phyloP scores from a whole-genome alignment of 1,140 invertebrate genomes.

The Drosophila seguyi region DNA sequence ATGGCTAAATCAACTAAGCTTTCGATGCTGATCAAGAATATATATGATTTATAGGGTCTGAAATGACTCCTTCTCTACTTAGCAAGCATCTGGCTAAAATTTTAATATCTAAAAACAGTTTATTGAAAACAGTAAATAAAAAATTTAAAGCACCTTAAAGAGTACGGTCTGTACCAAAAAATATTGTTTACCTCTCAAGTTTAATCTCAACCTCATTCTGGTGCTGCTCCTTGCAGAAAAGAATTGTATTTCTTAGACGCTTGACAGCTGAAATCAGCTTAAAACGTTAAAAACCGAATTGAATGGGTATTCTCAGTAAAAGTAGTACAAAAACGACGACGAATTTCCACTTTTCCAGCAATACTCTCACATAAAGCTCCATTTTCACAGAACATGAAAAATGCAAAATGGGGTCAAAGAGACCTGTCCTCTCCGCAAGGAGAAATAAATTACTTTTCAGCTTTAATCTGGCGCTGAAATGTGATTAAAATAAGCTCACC shows the following conservation, averaged over 20 bases:
- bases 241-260: background rate
- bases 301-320: background rate
- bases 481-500: slow-evolving; percentile 35
- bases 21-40: too few relatives aligned
- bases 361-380: too few relatives aligned
- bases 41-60: too few relatives aligned
- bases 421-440: slow-evolving; percentile 4
- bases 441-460: slow-evolving; percentile 51
- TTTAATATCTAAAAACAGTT: too few relatives aligned
- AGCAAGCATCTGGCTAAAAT: too few relatives aligned
- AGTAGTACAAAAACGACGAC: background rate
- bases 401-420: background rate
- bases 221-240: background rate
- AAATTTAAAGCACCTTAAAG: too few relatives aligned
- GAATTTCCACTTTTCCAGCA: background rate
- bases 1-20: too few relatives aligned
- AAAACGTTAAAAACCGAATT: too few relatives aligned
- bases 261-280: background rate
- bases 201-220: background rate
- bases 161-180: too few relatives aligned
- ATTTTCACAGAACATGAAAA: background rate
- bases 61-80: too few relatives aligned
- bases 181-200: too few relatives aligned
- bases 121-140: too few relatives aligned
- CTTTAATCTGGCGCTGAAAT: slow-evolving; percentile 42